Base-by-base conservation (phyloP, 2,113 vertebrate species). In the Silurus glanis region DNA sequence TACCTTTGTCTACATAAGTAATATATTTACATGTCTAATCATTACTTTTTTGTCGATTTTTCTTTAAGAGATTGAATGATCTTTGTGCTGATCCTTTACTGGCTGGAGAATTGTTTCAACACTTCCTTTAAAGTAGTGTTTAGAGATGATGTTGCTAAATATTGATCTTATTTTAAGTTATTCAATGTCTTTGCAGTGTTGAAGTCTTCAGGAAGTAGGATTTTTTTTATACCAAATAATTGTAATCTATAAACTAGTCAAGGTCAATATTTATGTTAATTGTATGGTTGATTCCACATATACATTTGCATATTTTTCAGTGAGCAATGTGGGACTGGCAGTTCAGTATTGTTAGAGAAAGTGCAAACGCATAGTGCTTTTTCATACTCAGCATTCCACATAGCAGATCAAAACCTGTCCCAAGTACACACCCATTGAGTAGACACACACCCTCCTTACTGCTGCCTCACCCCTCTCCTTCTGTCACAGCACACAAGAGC, bases 391-490 rank as follows among this genome's bases (percentile, higher is more conserved):
- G 83, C 89, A 93, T 93, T 94, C 91, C 92, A 88, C 23, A 5
- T 79, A 37, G 84, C 92, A 82, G 76, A 92, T 92, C 83, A 82
- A 80, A 91, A 92, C 93, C 84, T 93, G 93, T 91, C 84, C 37
- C 56, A 75, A 80, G 64, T 56, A 58, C 85, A 83, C 89, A 86
- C 89, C 87, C 82, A 85, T 47, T 21, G n/a, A 79, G 51, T 25
- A 55, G 19, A 74, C 25, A 23, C 25, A 64, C 59, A 80, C 84
- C 49, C 62, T 51, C 61, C 49, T 28, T 61, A 56, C 47, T 67
- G 19, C 14, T 23, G 80, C 59, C 8, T 47, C 19, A 55, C 9
- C 16, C 76, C 9, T 28, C 9, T 55, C 17, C 4, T 23, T 14
- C 45, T 14, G 4, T 64, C 59, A 1, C 16, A 13, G 45, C 19